Conservation (phyloP, 1,140 invertebrate species). For the Thaumetopoea pityocampa region DNA sequence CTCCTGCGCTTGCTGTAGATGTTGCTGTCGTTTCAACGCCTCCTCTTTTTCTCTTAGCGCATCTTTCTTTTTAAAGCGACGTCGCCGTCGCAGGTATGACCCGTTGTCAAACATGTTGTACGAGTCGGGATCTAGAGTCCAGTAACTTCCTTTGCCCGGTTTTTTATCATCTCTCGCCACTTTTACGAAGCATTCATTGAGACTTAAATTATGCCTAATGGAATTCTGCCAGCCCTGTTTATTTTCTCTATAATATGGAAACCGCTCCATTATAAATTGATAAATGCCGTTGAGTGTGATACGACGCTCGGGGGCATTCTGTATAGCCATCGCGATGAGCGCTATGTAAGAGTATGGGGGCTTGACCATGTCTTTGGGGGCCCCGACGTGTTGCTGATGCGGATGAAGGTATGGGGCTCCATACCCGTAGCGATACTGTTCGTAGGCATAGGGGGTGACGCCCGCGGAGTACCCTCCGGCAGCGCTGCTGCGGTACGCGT, state of each 20-base stretch:
- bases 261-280: slow-evolving; percentile 98
- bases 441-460: slow-evolving; percentile 79
- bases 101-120: slow-evolving; percentile 99
- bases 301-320: slow-evolving; percentile 93
- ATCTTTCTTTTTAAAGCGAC: slow-evolving; percentile 98
- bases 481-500: slow-evolving; percentile 71
- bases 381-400: slow-evolving; percentile 84
- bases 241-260: slow-evolving; percentile 98
- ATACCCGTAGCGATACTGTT: slow-evolving; percentile 86
- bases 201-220: slow-evolving; percentile 96
- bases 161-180: slow-evolving; percentile 94
- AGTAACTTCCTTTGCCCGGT: slow-evolving; percentile 97
- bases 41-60: slow-evolving; percentile 92
- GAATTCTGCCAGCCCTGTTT: slow-evolving; percentile 97
- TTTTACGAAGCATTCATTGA: slow-evolving; percentile 99
- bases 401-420: slow-evolving; percentile 78
- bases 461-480: slow-evolving; percentile 70
- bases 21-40: slow-evolving; percentile 85
- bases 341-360: slow-evolving; percentile 99
- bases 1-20: slow-evolving; percentile 72
- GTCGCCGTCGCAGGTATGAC: slow-evolving; percentile 91
- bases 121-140: slow-evolving; percentile 97
- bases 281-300: slow-evolving; percentile 99
- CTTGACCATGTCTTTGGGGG: slow-evolving; percentile 92
- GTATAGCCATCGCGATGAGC: slow-evolving; percentile 98